These are phyloP conservation scores for Parnassius apollo DNA, from an alignment of 2,888 invertebrate genomes.

Conservation along the genomic window DNA sequence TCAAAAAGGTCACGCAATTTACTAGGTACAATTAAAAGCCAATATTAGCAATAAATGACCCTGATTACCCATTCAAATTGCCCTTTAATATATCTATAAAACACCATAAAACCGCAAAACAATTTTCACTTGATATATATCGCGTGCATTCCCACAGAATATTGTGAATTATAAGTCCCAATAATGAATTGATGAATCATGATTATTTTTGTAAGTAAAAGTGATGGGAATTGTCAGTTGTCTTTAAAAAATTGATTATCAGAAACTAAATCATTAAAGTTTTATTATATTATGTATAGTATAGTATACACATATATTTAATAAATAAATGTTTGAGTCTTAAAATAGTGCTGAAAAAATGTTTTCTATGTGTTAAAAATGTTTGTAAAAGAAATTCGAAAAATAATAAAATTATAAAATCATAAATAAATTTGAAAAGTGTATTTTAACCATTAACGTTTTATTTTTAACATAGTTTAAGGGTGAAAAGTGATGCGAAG, in stretches of 20 bases:
- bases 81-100: slow-evolving; percentile 22
- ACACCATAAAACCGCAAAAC: slow-evolving; percentile 43
- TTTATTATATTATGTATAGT: too few relatives aligned
- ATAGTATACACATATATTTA: too few relatives aligned
- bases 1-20: slow-evolving; percentile 5
- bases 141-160: slow-evolving; percentile 47
- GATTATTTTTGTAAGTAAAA: slow-evolving; percentile 27
- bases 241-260: not conserved
- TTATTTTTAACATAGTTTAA: too few relatives aligned
- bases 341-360: too few relatives aligned
- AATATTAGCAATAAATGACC: slow-evolving; percentile 14
- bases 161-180: slow-evolving; percentile 30
- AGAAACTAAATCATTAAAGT: too few relatives aligned
- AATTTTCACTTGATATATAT: slow-evolving; percentile 41
- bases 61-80: slow-evolving; percentile 4
- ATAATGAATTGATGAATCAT: slow-evolving; percentile 45
- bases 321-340: too few relatives aligned
- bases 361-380: too few relatives aligned
- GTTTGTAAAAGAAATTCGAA: too few relatives aligned
- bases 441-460: too few relatives aligned
- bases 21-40: not conserved
- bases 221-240: slow-evolving; percentile 24
- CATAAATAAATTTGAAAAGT: too few relatives aligned
- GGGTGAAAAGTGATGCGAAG: too few relatives aligned
- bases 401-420: too few relatives aligned